phyloP scores from a whole-genome alignment of 2,888 invertebrate species.

The Coelinius sp. region DNA sequence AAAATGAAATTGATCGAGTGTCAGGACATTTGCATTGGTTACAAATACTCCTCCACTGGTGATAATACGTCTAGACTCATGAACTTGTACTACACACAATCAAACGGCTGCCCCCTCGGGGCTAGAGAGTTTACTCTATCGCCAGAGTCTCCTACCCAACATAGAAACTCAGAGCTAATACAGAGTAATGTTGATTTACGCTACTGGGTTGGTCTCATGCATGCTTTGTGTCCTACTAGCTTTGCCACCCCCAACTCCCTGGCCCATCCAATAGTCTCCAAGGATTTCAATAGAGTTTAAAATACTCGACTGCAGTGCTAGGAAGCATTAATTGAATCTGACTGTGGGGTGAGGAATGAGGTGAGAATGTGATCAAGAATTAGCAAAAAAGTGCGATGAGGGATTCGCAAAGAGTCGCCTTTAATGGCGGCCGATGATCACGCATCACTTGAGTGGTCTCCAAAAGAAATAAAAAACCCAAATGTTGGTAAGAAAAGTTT shows the following conservation, averaged over 20 bases:
- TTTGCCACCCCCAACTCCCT: background rate
- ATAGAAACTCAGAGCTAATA: conserved; percentile 67
- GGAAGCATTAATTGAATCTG: background rate
- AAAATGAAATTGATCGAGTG: too few relatives aligned
- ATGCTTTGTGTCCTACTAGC: conserved; percentile 31
- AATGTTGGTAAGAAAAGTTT: conserved; percentile 32
- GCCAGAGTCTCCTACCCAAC: conserved; percentile 63
- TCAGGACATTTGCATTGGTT: too few relatives aligned
- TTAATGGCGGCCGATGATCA: conserved; percentile 47
- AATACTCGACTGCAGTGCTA: background rate
- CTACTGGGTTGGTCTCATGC: conserved; percentile 57
- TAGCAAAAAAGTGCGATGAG: conserved; percentile 41
- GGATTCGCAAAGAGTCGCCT: conserved; percentile 36
- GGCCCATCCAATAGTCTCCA: background rate
- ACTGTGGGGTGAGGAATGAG: background rate
- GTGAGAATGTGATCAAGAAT: background rate
- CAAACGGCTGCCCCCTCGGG: conserved; percentile 49
- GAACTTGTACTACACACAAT: background rate
- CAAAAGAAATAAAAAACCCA: conserved; percentile 9
- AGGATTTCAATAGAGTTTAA: background rate
- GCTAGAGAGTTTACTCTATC: conserved; percentile 61
- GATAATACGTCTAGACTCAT: background rate
- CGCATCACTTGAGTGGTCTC: conserved; percentile 30
- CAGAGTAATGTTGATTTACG: conserved; percentile 70
- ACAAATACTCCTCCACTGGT: too few relatives aligned